Conservation (phyloP, 2,797 vertebrate genomes). For the Pangasius sanitwongsei region DNA sequence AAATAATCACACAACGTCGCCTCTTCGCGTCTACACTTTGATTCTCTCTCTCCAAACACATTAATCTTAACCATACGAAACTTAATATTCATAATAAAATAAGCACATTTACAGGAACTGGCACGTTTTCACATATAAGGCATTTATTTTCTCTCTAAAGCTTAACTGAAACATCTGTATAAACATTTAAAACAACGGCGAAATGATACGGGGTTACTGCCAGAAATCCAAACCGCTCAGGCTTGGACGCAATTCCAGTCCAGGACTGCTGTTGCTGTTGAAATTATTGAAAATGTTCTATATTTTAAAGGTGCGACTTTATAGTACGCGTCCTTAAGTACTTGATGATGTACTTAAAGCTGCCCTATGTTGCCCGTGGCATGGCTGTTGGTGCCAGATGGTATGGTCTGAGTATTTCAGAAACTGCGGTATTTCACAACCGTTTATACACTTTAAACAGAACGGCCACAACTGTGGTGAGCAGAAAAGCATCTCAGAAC, state of each 20-base stretch:
- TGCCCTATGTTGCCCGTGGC: not conserved
- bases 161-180: slow-evolving; percentile 45
- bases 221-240: slow-evolving; percentile 36
- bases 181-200: slow-evolving; percentile 30
- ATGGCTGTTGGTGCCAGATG: not conserved
- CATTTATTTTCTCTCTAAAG: slow-evolving; percentile 37
- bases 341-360: not conserved
- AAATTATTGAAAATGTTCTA: not conserved
- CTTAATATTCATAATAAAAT: slow-evolving; percentile 23
- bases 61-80: slow-evolving; percentile 6
- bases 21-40: not conserved
- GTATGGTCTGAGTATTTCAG: not conserved
- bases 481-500: not conserved
- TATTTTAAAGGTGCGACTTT: not conserved
- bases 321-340: not conserved
- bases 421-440: not conserved
- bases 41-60: not conserved
- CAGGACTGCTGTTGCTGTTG: not conserved
- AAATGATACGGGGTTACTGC: slow-evolving; percentile 31
- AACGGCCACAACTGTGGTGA: not conserved
- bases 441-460: not conserved
- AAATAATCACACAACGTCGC: not conserved
- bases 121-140: slow-evolving; percentile 32
- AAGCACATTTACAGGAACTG: slow-evolving; percentile 38
- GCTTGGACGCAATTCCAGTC: slow-evolving; percentile 7